phyloP scores from a whole-genome alignment of 2,113 vertebrate species.

The Tyto alba region DNA sequence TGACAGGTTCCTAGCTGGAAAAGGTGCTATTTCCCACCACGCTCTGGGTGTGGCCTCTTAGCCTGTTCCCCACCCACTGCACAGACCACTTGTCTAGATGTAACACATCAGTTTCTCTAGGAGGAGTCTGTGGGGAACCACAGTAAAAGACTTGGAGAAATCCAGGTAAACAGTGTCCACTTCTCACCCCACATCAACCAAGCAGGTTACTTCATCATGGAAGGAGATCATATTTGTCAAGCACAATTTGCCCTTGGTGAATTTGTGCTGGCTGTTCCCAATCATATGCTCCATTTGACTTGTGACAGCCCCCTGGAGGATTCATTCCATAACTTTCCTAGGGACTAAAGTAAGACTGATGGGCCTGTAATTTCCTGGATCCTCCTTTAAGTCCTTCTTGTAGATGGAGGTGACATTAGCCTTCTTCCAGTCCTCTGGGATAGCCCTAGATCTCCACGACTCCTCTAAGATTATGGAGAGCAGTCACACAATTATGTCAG shows the following conservation, averaged over 20 bases:
- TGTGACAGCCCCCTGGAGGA: background rate
- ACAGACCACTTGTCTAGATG: background rate
- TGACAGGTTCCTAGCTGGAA: background rate
- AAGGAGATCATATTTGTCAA: background rate
- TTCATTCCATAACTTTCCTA: background rate
- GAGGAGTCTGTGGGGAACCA: background rate
- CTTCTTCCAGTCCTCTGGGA: background rate
- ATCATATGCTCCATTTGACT: background rate
- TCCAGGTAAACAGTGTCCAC: background rate
- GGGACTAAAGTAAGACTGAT: background rate
- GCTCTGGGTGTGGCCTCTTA: background rate
- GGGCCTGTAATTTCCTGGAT: background rate
- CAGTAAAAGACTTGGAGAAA: background rate
- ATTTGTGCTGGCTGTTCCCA: background rate
- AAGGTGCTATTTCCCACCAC: background rate
- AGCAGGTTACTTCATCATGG: background rate
- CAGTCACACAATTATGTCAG: background rate
- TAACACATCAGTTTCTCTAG: background rate
- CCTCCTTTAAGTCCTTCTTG: background rate
- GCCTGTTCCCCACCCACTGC: background rate
- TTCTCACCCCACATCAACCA: fast-evolving
- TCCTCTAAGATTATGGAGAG: background rate
- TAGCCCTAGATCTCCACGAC: background rate
- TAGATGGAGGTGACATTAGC: background rate
- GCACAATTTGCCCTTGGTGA: background rate